A percentile compares a stretch with the other conserved stretches of the same genome.
phyloP scores from a whole-genome alignment of 2,888 invertebrate genomes.

The Chrysolina americana region DNA sequence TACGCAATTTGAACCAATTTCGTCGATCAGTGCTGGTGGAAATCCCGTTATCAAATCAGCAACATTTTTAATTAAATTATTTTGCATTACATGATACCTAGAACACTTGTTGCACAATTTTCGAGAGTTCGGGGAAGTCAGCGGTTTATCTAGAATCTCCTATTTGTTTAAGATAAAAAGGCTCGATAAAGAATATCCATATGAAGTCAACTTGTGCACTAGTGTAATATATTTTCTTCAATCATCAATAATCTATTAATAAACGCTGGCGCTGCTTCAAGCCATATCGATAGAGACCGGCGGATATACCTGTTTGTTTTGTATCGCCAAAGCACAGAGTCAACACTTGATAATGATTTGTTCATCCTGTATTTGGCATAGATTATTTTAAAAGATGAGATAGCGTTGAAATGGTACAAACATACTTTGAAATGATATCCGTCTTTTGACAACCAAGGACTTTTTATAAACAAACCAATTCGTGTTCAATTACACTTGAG shows the following conservation, averaged over 20 bases:
- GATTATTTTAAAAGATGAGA: constrained; percentile 8
- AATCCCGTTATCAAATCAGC: too few relatives aligned
- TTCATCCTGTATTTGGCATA: constrained; percentile 4
- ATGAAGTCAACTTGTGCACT: background rate
- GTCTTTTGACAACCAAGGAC: too few relatives aligned
- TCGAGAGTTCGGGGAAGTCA: background rate
- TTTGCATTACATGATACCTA: too few relatives aligned
- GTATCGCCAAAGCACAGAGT: constrained; percentile 17
- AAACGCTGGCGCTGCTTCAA: constrained; percentile 2
- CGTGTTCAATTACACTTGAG: too few relatives aligned
- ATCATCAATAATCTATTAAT: constrained; percentile 3
- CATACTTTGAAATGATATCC: too few relatives aligned
- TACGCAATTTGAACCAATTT: too few relatives aligned
- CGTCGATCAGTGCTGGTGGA: too few relatives aligned
- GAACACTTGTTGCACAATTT: background rate
- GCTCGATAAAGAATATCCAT: too few relatives aligned
- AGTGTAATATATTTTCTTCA: background rate
- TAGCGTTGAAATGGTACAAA: background rate
- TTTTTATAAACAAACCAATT: too few relatives aligned
- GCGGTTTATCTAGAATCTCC: background rate
- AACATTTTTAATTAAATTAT: too few relatives aligned
- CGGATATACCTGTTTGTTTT: constrained; percentile 22
- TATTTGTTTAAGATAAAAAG: background rate
- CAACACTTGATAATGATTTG: constrained; percentile 18
- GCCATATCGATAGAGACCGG: background rate